Base-by-base conservation (phyloP, 2,113 vertebrate species). In the Zosterops lateralis region DNA sequence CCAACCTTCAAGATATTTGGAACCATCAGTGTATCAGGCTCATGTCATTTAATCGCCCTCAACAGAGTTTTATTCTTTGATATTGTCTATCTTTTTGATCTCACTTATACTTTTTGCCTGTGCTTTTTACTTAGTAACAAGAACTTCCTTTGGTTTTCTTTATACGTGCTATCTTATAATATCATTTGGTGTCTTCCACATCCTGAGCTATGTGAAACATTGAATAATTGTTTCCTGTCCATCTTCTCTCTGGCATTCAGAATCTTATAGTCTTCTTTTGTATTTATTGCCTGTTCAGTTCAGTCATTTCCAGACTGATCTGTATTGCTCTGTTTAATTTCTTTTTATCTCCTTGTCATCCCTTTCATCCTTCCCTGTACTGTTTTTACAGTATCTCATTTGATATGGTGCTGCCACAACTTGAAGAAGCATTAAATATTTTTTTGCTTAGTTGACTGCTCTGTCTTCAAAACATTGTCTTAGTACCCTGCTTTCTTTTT, bases 161-260 rank as follows among this genome's bases (percentile, higher is more conserved):
- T 60, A 58, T 74, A 28, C 1, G 0, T 88, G 79, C 51, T 92
- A 29, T 80, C 44, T 77, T 64, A 90, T 83, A 2, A 71, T 94
- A 86, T 92, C 38, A 40, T 94, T 93, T 74, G 34, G 16, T 90
- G 92, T 90, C 56, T 83, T 92, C 83, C 58, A 62, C 47, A 92
- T 96, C 92, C 93, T 93, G 83, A 95, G 72, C 32, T 88, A 77
- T 83, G 79, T 88, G 92, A 88, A 94, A 96, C 72, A 85, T 83
- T 0, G 1, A 94, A 88, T 86, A 93, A 96, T 83, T 95, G 34
- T 83, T 96, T 96, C 79, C 85, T 14, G 0, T 92, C 90, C 60
- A 48, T 94, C 72, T 93, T 93, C 34, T 90, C 66, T 85, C 79
- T 83, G 58, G 68, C 29, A 71, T 77, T 91, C 85, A 91, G 85